Evolutionary conservation across 2,113 vertebrate genomes (phyloP), one percentile per base, ranked within the genome.

Genomic region (Python bivittatus): DNA sequence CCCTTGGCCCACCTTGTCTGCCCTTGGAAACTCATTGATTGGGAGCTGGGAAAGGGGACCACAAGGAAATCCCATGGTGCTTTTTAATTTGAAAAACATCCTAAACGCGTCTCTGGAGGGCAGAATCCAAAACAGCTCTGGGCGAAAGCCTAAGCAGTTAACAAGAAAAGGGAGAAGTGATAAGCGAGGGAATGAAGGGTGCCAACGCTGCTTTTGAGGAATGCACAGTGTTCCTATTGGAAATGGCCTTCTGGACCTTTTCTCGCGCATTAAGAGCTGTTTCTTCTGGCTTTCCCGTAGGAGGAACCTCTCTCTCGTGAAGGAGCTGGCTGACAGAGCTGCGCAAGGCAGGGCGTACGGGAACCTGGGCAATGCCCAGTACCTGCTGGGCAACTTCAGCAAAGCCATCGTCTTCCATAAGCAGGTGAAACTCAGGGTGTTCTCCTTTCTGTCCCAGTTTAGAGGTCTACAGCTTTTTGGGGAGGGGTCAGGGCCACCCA

Each of bases 301-400:
- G 98, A 99, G 98, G 98, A 99, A 99, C 95, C 96, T 99, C 95
- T 98, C 98, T 83, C 96, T 99, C 95, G 99, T 99, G 91, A 99
- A 99, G 97, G 99, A 99, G 95, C 97, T 99, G 61, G 98, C 99
- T 0, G 99, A 99, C 96, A 96, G 99, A 91, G 99, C 99, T 0
- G 99, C 99, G 0, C 99, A 99, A 96, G 99, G 99, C 84, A 97
- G 99, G 64, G 99, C 99, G 7, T 99, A 98, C 0, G 99, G 99
- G 92, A 99, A 99, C 96, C 98, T 99, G 0, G 99, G 99, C 84
- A 99, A 99, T 97, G 99, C 99, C 13, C 99, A 99, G 93, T 99
- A 99, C 93, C 93, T 99, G 42, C 97, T 99, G 44, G 99, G 99
- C 88, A 99, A 99, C 97, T 99, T 99, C 96, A 97, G 97, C 0